phyloP scores from a whole-genome alignment of 1,140 invertebrate species.

The Diachasmimorpha longicaudata region DNA sequence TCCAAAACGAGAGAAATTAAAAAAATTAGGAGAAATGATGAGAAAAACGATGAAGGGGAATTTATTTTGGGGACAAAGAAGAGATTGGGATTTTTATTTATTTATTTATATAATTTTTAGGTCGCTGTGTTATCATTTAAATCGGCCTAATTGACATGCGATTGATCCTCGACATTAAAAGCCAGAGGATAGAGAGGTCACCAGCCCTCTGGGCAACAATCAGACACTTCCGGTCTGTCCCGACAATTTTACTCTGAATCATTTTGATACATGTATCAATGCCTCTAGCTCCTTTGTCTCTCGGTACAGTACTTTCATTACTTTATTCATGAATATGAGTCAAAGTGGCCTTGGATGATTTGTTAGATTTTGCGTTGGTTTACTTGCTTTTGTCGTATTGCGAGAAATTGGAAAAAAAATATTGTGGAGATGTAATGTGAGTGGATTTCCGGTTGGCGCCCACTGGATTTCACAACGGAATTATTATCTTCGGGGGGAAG shows the following conservation, averaged over 20 bases:
- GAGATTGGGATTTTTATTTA: not conserved
- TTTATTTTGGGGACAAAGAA: too few relatives aligned
- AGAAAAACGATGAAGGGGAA: too few relatives aligned
- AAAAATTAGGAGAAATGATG: not conserved
- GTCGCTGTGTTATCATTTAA: conserved; percentile 18
- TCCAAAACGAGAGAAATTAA: not conserved
- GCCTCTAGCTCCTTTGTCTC: not conserved
- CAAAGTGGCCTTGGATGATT: not conserved
- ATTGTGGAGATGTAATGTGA: not conserved
- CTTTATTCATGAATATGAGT: not conserved
- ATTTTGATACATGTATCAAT: conserved; percentile 20
- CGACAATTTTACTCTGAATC: conserved; percentile 26
- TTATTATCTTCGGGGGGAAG: conserved; percentile 39
- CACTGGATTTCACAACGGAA: not conserved
- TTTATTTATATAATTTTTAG: not conserved
- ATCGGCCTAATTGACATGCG: conserved; percentile 28
- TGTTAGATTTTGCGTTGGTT: not conserved
- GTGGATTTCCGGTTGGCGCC: not conserved
- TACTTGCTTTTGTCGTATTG: not conserved
- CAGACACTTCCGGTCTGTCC: conserved; percentile 32
- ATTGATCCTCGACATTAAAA: conserved; percentile 27
- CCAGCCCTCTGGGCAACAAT: conserved; percentile 28
- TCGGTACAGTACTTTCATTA: not conserved
- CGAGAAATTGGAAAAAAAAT: not conserved
- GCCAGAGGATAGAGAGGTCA: conserved; percentile 23